Base-by-base conservation (phyloP, 2,113 vertebrate genomes). In the Cathartes aura region DNA sequence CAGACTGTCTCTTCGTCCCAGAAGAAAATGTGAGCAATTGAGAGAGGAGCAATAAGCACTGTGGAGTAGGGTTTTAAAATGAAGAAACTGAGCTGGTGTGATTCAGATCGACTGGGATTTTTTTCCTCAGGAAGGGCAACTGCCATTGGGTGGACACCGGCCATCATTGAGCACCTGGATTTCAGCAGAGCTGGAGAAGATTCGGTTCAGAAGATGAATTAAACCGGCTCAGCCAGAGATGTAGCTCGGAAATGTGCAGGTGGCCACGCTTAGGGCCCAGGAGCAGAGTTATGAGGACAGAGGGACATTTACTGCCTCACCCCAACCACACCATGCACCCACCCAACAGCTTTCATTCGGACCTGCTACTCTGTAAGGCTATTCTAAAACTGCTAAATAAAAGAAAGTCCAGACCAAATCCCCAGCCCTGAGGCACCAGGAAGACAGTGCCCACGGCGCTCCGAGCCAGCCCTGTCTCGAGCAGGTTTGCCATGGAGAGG, bases 191-290 rank as follows among this genome's bases (percentile, higher is more conserved):
- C 30, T 73, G 48, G 38, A 91, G 43, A 60, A 66, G 23, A 36
- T 53, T 71, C 6, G 2, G 14, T 48, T 90, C 34, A 56, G 42
- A 47, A 72, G 53, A 45, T 45, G 30, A 73, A 4, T 52, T 71
- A 48, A 32, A 23, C 14, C 62, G 45, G 4, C 50, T 74, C 3
- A 27, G 50, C 23, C 53, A 73, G 32, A 81, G 16, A 3, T 34
- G 16, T 60, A 15, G 36, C 70, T 74, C 3, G 0, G 34, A 82
- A 68, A 68, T 1, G 0, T 16, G 73, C 68, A 76, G 32, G n/a
- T 45, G 53, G 68, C 48, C 2, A 0, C 1, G 0, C 7, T 1
- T 56, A 20, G 26, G 47, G 24, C 24, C 32, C 62, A 64, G 43
- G 26, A 68, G 24, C 15, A 60, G 66, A 15, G 8, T 30, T 79